Evolutionary conservation across 2,888 invertebrate genomes (phyloP).

Genomic region (Hemaris fuciformis): DNA sequence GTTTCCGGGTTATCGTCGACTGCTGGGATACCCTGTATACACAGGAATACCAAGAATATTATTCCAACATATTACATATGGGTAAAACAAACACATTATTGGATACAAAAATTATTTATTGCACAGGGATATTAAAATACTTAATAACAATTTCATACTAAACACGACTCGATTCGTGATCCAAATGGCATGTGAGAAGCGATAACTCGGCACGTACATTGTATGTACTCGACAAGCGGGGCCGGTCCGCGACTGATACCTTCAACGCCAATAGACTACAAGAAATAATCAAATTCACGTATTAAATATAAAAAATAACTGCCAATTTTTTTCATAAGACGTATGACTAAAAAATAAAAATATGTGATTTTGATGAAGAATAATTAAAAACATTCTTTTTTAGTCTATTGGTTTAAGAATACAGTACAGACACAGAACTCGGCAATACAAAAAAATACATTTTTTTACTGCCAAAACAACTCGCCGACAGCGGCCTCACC

Average conservation of each 20-base stretch:
- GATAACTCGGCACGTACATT: neutral
- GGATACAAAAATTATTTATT: slow-evolving; percentile 66
- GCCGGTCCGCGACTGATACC: neutral
- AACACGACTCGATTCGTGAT: neutral
- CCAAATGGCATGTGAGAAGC: slow-evolving; percentile 9
- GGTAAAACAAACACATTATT: slow-evolving; percentile 29
- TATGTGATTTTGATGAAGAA: neutral
- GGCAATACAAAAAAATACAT: neutral
- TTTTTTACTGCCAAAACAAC: neutral
- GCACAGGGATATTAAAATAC: slow-evolving; percentile 66
- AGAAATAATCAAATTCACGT: neutral
- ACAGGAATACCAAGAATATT: no score
- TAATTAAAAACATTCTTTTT: neutral
- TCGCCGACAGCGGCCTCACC: neutral
- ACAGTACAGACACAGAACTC: neutral
- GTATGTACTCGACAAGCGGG: slow-evolving; percentile 1
- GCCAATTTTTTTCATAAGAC: no score
- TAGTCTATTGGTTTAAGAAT: neutral
- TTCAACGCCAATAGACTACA: neutral
- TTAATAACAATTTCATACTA: slow-evolving; percentile 14
- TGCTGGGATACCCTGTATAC: no score
- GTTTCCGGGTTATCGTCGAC: no score
- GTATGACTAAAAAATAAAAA: no score
- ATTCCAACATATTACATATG: neutral
- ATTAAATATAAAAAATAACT: no score